Conservation (phyloP, 2,797 vertebrate genomes). For the Hoplostethus mediterraneus region DNA sequence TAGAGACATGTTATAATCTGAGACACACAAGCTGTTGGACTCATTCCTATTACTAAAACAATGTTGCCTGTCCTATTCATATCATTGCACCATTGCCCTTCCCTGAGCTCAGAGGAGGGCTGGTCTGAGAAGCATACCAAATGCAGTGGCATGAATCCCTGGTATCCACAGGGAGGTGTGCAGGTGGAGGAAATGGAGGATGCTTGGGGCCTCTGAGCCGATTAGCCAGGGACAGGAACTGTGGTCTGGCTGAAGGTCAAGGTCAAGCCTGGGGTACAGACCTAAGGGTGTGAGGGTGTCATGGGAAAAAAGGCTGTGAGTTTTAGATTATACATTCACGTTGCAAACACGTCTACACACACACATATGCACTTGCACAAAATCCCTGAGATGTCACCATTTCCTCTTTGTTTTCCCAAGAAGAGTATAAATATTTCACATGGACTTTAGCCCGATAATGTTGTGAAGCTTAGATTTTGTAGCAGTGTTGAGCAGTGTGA, state of each 20-base stretch:
- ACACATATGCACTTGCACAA: neutral
- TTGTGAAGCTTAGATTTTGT: constrained; percentile 5
- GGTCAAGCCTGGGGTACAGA: constrained; percentile 45
- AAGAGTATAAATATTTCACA: constrained; percentile 17
- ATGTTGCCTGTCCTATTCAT: constrained; percentile 52
- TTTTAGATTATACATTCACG: neutral
- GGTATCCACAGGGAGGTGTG: constrained; percentile 47
- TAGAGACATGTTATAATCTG: constrained; percentile 46
- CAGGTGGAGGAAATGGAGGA: constrained; percentile 25
- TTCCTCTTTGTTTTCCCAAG: constrained; percentile 14
- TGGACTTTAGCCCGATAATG: neutral
- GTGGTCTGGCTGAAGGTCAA: constrained; percentile 62
- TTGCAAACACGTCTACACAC: neutral
- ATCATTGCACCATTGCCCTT: constrained; percentile 48
- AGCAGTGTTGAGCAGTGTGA: constrained; percentile 26
- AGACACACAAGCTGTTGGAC: constrained; percentile 10
- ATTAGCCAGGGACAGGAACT: constrained; percentile 38
- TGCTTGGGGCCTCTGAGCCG: constrained; percentile 42
- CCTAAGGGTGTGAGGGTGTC: constrained; percentile 22
- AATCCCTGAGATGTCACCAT: constrained; percentile 5
- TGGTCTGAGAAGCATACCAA: constrained; percentile 67
- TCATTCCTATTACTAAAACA: constrained; percentile 57
- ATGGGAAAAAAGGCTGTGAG: constrained; percentile 24
- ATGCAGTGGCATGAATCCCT: constrained; percentile 37
- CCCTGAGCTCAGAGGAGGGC: constrained; percentile 46